These are phyloP conservation scores for Pavo muticus DNA, from an alignment of 2,113 vertebrate species.

Conservation along the genomic window DNA sequence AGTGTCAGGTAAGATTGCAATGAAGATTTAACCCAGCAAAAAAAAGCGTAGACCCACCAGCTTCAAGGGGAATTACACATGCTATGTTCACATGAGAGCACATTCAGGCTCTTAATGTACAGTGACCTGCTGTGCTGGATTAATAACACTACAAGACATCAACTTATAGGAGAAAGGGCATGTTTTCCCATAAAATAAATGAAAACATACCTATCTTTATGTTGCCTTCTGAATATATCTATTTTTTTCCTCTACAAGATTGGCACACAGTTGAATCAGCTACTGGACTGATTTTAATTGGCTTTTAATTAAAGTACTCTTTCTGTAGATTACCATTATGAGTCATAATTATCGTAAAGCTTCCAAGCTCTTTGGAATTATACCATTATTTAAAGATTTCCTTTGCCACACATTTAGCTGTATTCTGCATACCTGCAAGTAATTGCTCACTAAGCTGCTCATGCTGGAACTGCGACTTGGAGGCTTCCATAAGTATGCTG, in stretches of 20 bases:
- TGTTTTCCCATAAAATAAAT: neutral
- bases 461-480: constrained; percentile 95
- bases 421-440: constrained; percentile 85
- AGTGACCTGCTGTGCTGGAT: neutral
- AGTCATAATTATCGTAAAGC: neutral
- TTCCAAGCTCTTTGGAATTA: neutral
- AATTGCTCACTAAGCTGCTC: constrained; percentile 91
- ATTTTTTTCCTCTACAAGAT: neutral
- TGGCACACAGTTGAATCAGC: neutral
- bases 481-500: constrained; percentile 86
- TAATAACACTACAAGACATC: neutral
- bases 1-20: neutral
- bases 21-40: neutral
- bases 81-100: neutral
- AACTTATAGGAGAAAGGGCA: neutral
- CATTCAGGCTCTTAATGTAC: neutral
- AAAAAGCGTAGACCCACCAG: too few relatives aligned
- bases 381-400: neutral
- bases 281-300: neutral
- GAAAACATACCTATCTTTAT: neutral
- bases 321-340: neutral
- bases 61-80: neutral
- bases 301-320: neutral
- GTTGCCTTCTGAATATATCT: neutral
- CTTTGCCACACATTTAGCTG: neutral